phyloP scores from a whole-genome alignment of 2,888 invertebrate genomes.

The Drosophila heteroneura region DNA sequence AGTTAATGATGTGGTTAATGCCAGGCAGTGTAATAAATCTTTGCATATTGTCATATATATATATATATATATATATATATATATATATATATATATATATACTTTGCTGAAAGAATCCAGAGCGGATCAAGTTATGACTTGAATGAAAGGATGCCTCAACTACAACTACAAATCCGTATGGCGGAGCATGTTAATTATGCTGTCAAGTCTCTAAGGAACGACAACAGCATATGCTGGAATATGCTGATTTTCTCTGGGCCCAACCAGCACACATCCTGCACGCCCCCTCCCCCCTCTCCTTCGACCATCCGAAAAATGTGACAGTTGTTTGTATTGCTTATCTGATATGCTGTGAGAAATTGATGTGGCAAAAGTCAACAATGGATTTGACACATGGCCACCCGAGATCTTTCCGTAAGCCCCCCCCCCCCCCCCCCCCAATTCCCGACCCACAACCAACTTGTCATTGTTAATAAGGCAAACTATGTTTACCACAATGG shows the following conservation, averaged over 20 bases:
- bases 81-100: background rate
- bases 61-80: background rate
- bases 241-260: constrained; percentile 33
- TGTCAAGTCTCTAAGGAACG: constrained; percentile 39
- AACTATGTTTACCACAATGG: background rate
- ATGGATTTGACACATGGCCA: constrained; percentile 42
- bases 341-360: constrained; percentile 31
- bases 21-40: constrained; percentile 44
- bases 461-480: constrained; percentile 36
- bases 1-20: constrained; percentile 55
- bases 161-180: background rate
- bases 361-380: constrained; percentile 57
- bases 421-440: background rate
- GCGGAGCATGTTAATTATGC: constrained; percentile 53
- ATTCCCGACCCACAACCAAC: constrained; percentile 4
- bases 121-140: background rate
- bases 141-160: background rate
- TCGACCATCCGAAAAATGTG: background rate
- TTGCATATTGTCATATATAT: constrained; percentile 33
- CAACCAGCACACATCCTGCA: background rate
- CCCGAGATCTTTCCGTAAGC: background rate
- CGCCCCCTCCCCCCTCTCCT: background rate
- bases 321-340: constrained; percentile 19
- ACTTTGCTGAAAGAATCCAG: background rate
- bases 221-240: constrained; percentile 23